Percentiles rank a stretch among this genome's conserved stretches.
Conservation (phyloP, 2,797 vertebrate species). For the Hippopotamyrus pictus region DNA sequence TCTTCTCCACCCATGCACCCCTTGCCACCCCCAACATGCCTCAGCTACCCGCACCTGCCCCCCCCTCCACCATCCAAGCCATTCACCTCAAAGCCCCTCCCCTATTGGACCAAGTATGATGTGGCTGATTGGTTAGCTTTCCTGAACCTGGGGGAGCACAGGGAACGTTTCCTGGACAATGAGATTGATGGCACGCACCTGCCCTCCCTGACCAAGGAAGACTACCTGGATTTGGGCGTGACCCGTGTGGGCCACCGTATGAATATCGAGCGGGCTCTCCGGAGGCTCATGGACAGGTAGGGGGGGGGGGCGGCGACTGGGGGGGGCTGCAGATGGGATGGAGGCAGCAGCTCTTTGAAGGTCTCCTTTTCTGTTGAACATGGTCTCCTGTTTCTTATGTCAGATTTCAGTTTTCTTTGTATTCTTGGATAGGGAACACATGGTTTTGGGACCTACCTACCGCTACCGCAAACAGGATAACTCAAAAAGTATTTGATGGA, state of each 20-base stretch:
- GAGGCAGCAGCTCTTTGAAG: neutral
- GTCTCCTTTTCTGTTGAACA: neutral
- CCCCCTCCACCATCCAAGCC: conserved; percentile 78
- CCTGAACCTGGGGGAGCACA: conserved; percentile 84
- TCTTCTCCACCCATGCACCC: conserved; percentile 71
- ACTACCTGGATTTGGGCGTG: conserved; percentile 87
- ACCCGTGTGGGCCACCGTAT: conserved; percentile 92
- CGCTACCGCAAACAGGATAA: neutral
- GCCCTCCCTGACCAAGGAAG: conserved; percentile 89
- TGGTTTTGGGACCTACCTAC: neutral
- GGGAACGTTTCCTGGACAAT: conserved; percentile 88
- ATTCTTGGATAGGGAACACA: neutral
- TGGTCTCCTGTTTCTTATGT: neutral
- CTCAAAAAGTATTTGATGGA: neutral
- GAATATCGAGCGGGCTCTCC: conserved; percentile 89
- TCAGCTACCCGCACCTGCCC: conserved; percentile 67
- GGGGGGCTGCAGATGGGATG: conserved; percentile 26
- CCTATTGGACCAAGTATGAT: conserved; percentile 93
- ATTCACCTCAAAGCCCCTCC: conserved; percentile 85
- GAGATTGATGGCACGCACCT: conserved; percentile 91
- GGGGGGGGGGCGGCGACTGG: conserved; percentile 28
- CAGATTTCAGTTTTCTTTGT: neutral
- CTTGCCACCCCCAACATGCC: conserved; percentile 68
- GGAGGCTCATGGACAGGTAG: conserved; percentile 84
- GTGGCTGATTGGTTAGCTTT: conserved; percentile 91